These are phyloP conservation scores for Thalassarche chlororhynchos DNA, from an alignment of 2,113 vertebrate genomes.

Conservation along the genomic window DNA sequence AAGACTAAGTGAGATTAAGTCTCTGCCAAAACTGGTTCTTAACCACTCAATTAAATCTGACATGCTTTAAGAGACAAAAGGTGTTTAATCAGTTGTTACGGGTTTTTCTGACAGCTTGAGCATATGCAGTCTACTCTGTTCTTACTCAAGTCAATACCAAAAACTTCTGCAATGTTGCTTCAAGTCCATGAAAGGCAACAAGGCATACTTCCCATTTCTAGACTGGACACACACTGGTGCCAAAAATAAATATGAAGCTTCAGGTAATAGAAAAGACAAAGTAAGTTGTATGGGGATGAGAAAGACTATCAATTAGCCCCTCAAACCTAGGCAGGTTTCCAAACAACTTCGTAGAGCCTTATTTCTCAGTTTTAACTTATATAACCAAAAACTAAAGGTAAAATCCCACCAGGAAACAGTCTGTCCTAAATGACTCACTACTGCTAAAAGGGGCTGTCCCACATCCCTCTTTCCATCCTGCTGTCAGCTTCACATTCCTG, in stretches of 20 bases:
- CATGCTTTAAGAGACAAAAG: conserved; percentile 43
- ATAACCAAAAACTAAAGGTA: neutral
- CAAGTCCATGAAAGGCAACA: neutral
- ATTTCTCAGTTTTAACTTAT: neutral
- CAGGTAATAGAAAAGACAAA: neutral
- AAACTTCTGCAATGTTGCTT: neutral
- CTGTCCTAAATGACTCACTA: neutral
- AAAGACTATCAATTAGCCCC: neutral
- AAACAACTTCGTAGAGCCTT: neutral
- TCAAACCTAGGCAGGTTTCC: neutral
- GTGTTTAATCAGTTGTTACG: conserved; percentile 15
- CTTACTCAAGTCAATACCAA: neutral
- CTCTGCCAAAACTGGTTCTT: conserved; percentile 50
- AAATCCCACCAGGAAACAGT: neutral
- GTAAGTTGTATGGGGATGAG: neutral
- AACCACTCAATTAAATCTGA: conserved; percentile 58
- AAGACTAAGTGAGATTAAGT: conserved; percentile 55
- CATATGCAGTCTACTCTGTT: neutral
- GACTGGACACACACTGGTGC: neutral
- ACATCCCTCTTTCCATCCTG: neutral
- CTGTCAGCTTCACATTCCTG: neutral
- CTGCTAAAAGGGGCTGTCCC: neutral
- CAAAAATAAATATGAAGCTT: neutral
- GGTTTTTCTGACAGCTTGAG: conserved; percentile 30
- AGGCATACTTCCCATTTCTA: neutral